Evolutionary conservation across 2,797 vertebrate species (phyloP).

Genomic region (Galago senegalensis): DNA sequence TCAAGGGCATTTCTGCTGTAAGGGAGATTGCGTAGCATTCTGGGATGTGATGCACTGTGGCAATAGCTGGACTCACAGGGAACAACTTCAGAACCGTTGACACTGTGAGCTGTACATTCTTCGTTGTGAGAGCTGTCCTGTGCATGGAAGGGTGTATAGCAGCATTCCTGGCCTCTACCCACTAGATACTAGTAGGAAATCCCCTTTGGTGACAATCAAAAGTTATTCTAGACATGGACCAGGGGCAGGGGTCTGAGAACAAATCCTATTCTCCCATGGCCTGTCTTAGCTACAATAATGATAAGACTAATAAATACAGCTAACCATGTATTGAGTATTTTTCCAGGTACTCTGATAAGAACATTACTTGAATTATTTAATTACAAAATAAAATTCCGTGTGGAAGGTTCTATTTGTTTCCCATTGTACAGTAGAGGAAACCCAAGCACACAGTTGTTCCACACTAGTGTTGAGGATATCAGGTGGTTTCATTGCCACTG

Average conservation of each 20-base stretch:
- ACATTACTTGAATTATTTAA: not conserved
- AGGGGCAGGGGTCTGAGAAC: not conserved
- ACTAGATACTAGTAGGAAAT: not conserved
- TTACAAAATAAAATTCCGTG: not conserved
- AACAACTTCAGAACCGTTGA: not conserved
- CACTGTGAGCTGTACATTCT: not conserved
- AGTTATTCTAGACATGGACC: not conserved
- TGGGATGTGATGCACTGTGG: not conserved
- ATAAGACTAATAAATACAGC: not conserved
- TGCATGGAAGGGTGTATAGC: not conserved
- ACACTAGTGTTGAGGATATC: not conserved
- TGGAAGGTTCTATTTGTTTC: not conserved
- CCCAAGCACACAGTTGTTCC: fast-evolving
- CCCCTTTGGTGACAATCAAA: not conserved
- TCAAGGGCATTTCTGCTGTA: not conserved
- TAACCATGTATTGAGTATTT: not conserved
- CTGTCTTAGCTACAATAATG: not conserved
- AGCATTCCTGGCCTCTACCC: not conserved
- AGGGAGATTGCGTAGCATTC: not conserved
- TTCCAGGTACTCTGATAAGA: not conserved
- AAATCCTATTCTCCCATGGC: not conserved
- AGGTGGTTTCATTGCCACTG: not conserved
- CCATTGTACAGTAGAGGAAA: not conserved
- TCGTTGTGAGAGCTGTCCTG: not conserved
- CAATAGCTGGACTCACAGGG: not conserved